Percentiles rank a stretch among this genome's conserved stretches.
Conservation (phyloP, 2,797 vertebrate genomes). For the Neosalanx taihuensis region DNA sequence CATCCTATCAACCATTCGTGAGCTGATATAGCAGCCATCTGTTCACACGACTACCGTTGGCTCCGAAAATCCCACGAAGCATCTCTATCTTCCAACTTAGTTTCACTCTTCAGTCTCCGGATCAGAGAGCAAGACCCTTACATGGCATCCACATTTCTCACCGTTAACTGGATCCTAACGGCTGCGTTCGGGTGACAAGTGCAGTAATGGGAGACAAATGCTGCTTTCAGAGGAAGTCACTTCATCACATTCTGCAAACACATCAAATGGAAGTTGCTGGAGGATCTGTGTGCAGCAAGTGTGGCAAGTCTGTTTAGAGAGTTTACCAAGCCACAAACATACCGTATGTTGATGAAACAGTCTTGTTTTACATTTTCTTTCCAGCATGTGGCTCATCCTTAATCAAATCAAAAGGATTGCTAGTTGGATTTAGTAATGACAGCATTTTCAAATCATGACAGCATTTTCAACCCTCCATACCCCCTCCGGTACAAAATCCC, state of each 20-base stretch:
- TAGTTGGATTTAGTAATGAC: background rate
- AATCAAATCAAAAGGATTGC: constrained; percentile 1
- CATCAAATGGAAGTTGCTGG: background rate
- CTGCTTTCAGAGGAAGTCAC: constrained; percentile 5
- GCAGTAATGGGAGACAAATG: constrained; percentile 7
- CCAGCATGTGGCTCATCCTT: background rate
- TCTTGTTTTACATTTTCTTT: background rate
- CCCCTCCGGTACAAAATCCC: background rate
- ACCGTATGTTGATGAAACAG: constrained; percentile 1
- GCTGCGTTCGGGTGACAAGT: background rate
- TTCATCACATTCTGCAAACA: background rate
- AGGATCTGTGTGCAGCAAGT: background rate
- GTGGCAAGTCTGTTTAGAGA: too few relatives aligned
- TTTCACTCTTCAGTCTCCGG: background rate
- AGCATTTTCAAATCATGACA: too few relatives aligned
- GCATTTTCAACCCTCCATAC: background rate
- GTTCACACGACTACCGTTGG: background rate
- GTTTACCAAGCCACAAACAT: background rate
- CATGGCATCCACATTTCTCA: constrained; percentile 9
- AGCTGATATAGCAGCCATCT: background rate
- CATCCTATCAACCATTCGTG: constrained; percentile 1
- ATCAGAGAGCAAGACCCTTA: background rate
- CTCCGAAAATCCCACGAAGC: constrained; percentile 2
- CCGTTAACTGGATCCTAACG: constrained; percentile 2
- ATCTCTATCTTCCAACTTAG: background rate